Percentiles rank a stretch among this genome's conserved stretches.
Conservation (phyloP, 2,888 invertebrate species). For the Nemapogon koenigi region DNA sequence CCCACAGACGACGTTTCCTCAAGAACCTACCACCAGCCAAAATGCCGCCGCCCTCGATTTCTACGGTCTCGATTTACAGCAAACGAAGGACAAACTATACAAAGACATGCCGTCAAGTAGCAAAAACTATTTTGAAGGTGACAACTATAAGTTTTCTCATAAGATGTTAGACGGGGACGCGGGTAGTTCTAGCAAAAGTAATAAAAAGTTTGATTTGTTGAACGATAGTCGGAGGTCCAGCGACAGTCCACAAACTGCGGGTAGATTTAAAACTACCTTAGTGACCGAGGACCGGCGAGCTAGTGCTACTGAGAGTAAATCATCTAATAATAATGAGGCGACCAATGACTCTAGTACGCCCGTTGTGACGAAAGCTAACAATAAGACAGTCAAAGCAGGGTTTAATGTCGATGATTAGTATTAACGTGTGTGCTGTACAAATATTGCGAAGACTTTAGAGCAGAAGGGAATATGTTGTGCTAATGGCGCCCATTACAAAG, state of each 20-base stretch:
- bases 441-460: too few relatives aligned
- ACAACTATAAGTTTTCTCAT: constrained; percentile 24
- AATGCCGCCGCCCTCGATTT: constrained; percentile 34
- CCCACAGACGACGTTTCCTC: constrained; percentile 16
- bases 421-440: too few relatives aligned
- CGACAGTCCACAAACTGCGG: constrained; percentile 23
- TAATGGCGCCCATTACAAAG: too few relatives aligned
- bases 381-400: constrained; percentile 35
- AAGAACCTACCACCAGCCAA: constrained; percentile 25
- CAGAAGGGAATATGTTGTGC: too few relatives aligned
- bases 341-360: constrained; percentile 23
- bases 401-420: constrained; percentile 36
- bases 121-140: constrained; percentile 44
- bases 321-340: too few relatives aligned
- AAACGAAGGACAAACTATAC: constrained; percentile 42
- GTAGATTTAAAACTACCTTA: constrained; percentile 48
- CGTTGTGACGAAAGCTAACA: constrained; percentile 41
- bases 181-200: neutral
- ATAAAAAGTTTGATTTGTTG: neutral
- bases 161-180: neutral
- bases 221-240: constrained; percentile 25
- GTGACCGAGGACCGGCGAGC: constrained; percentile 42
- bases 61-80: constrained; percentile 39
- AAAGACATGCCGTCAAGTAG: constrained; percentile 52
- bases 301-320: too few relatives aligned